Evolutionary conservation across 2,113 vertebrate genomes (phyloP), one percentile per base, ranked within the genome.

Genomic region (Apeltes quadracus): DNA sequence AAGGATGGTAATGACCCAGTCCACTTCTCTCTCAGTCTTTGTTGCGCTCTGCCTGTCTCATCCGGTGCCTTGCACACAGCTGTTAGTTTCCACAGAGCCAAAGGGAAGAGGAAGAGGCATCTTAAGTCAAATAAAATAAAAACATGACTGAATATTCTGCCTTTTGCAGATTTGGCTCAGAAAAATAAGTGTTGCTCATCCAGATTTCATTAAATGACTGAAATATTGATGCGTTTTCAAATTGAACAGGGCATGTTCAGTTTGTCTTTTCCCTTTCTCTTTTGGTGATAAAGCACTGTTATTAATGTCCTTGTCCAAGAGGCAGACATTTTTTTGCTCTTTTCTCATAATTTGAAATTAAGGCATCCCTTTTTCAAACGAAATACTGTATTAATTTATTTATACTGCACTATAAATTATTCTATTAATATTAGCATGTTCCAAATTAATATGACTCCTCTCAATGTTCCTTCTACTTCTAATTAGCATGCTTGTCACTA

Each of bases 381-480:
- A 91, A 93, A 93, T 92, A 90, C 90, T 92, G 90, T 90, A 89
- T 90, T 94, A 91, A 94, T 94, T 93, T 94, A 94, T 94, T 94
- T 92, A 94, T 94, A 93, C 90, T 88, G 79, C 15, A 54, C 79
- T 89, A 94, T 94, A 90, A 94, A 94, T 94, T 93, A 94, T 94
- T 94, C 93, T 93, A 93, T 94, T 94, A 94, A 93, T 94, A 93
- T 93, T 93, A 92, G 92, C 90, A 91, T 82, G 91, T 87, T 92
- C 89, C 90, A 94, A 91, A 93, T 94, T 91, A 94, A 89, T 88
- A 91, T 86, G 84, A 89, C 83, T 90, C 88, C 89, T 89, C 88
- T 87, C 86, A 79, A 68, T 89, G 84, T 90, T 89, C 87, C 72
- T 88, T 90, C 87, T 82, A 86, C 88, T 92, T 90, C 91, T 89